Evolutionary conservation across 1,140 invertebrate species (phyloP), one percentile per base, ranked within the genome.

Genomic region (Chironomus striatipennis): DNA sequence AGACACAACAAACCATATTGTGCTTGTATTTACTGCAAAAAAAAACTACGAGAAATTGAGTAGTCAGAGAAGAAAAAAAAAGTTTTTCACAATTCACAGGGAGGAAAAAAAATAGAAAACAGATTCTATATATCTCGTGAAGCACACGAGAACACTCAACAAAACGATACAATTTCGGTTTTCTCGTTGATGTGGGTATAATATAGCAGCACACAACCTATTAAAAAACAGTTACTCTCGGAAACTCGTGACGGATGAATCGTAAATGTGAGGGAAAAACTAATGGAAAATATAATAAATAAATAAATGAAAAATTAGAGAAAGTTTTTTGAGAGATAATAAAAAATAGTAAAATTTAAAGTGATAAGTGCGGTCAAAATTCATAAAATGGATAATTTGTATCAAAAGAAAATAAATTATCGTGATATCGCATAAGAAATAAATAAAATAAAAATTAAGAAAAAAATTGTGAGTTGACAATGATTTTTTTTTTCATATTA

Each of bases 141-240:
- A 57, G 47, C 12, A 57, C 47, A 57, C 47, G 47, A 57, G 47
- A 57, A 57, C n/a, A n/a, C 47, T 57, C 47, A 57, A 57, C 47
- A 57, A n/a, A 34, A 57, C 47, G 47, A 57, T 57, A 57, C 47
- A 57, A 57, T 15, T 57, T 57, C 47, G 47, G 47, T 57, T 57
- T 57, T 47, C n/a, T 57, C 47, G 12, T 10, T 57, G 47, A 57
- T 57, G 47, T 57, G 43, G 43, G 47, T 57, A 57, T 57, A 57
- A 57, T 57, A 57, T 57, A 57, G 47, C 12, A 57, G 47, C 47
- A 57, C 47, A 57, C 47, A 57, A 57, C 47, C 47, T 57, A 70
- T 70, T 70, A 21, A 70, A 70, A 70, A 70, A 20, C 65, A 70
- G 65, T 70, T 70, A 70, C 65, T 70, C 65, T 70, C 65, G 65